Conservation (phyloP, 2,888 invertebrate species). For the Aspidapion aeneum region DNA sequence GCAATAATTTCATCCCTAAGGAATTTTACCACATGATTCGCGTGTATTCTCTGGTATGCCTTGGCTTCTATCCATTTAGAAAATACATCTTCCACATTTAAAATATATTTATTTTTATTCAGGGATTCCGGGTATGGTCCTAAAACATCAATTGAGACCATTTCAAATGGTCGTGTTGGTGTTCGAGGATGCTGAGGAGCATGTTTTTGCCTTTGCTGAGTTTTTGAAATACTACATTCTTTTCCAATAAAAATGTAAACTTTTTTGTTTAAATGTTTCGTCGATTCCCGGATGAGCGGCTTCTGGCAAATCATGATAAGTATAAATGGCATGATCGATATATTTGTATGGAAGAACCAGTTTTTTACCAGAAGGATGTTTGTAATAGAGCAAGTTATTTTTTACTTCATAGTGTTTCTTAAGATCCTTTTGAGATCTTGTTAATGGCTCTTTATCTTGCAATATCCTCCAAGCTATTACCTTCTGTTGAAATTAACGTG, state of each 20-base stretch:
- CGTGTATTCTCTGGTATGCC: neutral
- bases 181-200: neutral
- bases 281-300: conserved; percentile 2
- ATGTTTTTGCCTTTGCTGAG: neutral
- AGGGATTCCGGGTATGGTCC: conserved; percentile 7
- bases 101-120: conserved; percentile 6
- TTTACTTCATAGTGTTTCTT: neutral
- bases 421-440: neutral
- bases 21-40: neutral
- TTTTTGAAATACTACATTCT: neutral
- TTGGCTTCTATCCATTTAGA: conserved; percentile 9
- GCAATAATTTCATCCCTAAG: neutral
- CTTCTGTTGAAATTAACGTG: neutral
- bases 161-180: conserved; percentile 1
- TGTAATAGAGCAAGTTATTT: neutral
- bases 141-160: conserved; percentile 8
- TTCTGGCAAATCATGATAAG: neutral
- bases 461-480: neutral
- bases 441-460: neutral
- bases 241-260: neutral
- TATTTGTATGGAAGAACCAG: neutral
- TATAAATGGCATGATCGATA: neutral
- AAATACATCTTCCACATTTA: conserved; percentile 12
- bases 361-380: neutral
- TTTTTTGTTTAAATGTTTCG: conserved; percentile 1